phyloP scores from a whole-genome alignment of 2,888 invertebrate species.

The Drosophila birchii region DNA sequence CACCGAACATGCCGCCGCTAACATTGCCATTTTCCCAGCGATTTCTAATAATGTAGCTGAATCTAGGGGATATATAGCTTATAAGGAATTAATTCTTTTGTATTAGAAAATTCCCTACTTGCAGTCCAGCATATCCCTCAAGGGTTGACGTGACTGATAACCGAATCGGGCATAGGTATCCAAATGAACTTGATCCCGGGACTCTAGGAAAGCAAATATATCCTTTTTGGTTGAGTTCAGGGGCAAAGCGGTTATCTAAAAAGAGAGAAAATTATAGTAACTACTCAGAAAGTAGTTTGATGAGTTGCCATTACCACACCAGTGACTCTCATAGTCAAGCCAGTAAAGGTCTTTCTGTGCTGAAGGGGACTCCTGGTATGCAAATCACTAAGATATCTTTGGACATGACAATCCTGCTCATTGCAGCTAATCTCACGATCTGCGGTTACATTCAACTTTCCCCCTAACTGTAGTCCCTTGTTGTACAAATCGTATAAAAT shows the following conservation, averaged over 20 bases:
- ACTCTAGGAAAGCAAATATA: slow-evolving; percentile 48
- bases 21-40: slow-evolving; percentile 70
- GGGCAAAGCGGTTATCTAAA: slow-evolving; percentile 63
- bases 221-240: slow-evolving; percentile 43
- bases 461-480: slow-evolving; percentile 81
- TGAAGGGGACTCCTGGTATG: slow-evolving; percentile 62
- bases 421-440: slow-evolving; percentile 72
- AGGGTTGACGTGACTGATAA: slow-evolving; percentile 57
- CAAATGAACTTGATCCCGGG: slow-evolving; percentile 50
- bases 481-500: slow-evolving; percentile 82
- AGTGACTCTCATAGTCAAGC: slow-evolving; percentile 72
- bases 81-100: accelerated
- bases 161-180: slow-evolving; percentile 73
- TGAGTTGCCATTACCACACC: slow-evolving; percentile 64
- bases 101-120: slow-evolving; percentile 59
- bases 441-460: slow-evolving; percentile 78
- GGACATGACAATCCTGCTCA: slow-evolving; percentile 45
- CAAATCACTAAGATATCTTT: slow-evolving; percentile 69
- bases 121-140: slow-evolving; percentile 74
- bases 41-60: slow-evolving; percentile 57
- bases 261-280: too few relatives aligned
- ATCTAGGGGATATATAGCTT: slow-evolving; percentile 49
- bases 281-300: background rate
- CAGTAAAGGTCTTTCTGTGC: slow-evolving; percentile 75
- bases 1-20: slow-evolving; percentile 76